Evolutionary conservation across 2,113 vertebrate species (phyloP).

Genomic region (Vanacampus margaritifer): DNA sequence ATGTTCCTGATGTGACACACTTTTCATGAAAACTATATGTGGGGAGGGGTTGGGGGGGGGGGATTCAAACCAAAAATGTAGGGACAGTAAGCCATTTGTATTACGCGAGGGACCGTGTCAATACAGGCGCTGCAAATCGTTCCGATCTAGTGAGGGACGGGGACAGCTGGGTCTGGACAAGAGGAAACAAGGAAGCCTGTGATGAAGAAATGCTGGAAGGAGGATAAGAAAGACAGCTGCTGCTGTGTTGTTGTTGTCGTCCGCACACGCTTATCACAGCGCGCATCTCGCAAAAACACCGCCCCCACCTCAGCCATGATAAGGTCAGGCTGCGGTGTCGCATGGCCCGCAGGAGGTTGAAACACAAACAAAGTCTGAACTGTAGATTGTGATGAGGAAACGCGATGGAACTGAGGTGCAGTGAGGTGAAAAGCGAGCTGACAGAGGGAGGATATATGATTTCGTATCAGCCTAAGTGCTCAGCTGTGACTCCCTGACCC

Average conservation of each 20-base stretch:
- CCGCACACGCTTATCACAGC: slow-evolving; percentile 41
- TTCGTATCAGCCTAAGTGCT: slow-evolving; percentile 23
- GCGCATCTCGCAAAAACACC: slow-evolving; percentile 37
- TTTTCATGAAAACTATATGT: no score
- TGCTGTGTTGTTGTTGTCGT: slow-evolving; percentile 31
- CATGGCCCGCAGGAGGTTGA: background rate
- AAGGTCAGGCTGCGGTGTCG: slow-evolving; percentile 17
- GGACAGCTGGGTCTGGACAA: slow-evolving; percentile 59
- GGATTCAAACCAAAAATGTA: background rate
- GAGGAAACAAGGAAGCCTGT: slow-evolving; percentile 39
- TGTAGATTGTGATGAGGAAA: background rate
- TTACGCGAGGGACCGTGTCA: slow-evolving; percentile 35
- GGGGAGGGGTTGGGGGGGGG: no score
- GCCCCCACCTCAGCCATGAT: slow-evolving; percentile 15
- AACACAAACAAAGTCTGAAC: background rate
- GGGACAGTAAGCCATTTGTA: slow-evolving; percentile 11
- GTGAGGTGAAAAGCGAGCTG: background rate
- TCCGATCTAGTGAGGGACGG: slow-evolving; percentile 47
- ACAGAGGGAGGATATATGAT: slow-evolving; percentile 1
- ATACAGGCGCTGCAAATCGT: slow-evolving; percentile 10
- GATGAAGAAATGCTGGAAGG: slow-evolving; percentile 49
- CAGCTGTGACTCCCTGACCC: slow-evolving; percentile 41
- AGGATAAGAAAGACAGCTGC: slow-evolving; percentile 59
- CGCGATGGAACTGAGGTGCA: background rate
- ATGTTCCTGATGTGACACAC: no score